phyloP scores from a whole-genome alignment of 2,797 vertebrate species.

The Triplophysa bombifrons region DNA sequence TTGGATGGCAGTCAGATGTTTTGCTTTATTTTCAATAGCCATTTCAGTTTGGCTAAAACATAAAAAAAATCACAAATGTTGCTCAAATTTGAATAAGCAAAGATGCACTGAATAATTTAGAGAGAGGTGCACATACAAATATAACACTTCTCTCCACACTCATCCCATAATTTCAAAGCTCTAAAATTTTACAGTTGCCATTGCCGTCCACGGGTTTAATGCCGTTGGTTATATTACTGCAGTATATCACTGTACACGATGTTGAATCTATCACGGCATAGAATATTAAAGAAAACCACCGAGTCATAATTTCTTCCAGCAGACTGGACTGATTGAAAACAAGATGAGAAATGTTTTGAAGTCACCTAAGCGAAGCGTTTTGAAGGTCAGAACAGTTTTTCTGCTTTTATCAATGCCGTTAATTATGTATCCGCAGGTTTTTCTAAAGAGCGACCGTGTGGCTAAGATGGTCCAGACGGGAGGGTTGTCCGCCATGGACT shows the following conservation, averaged over 20 bases:
- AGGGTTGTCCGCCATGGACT: slow-evolving; percentile 94
- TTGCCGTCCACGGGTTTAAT: slow-evolving; percentile 51
- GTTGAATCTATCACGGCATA: slow-evolving; percentile 49
- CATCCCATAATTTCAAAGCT: slow-evolving; percentile 46
- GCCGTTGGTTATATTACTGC: slow-evolving; percentile 51
- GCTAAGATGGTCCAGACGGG: slow-evolving; percentile 99
- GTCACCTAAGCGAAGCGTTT: slow-evolving; percentile 21
- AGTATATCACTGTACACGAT: slow-evolving; percentile 53
- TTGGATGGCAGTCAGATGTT: slow-evolving; percentile 18
- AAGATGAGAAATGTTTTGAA: slow-evolving; percentile 28
- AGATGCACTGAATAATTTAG: slow-evolving; percentile 56
- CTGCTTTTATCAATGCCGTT: not conserved
- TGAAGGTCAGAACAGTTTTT: slow-evolving; percentile 5
- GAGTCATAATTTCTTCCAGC: slow-evolving; percentile 37
- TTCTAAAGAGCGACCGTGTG: slow-evolving; percentile 97
- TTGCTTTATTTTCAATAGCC: slow-evolving; percentile 21
- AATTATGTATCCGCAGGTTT: slow-evolving; percentile 79
- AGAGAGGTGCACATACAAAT: slow-evolving; percentile 29
- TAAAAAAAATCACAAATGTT: slow-evolving; percentile 34
- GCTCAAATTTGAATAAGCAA: slow-evolving; percentile 38
- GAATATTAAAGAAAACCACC: slow-evolving; percentile 50
- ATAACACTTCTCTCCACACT: slow-evolving; percentile 46
- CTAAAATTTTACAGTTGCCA: slow-evolving; percentile 48
- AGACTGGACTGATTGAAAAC: slow-evolving; percentile 43
- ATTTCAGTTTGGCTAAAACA: slow-evolving; percentile 28